Base-by-base conservation (phyloP, 2,113 vertebrate genomes). In the Anoplopoma fimbria region DNA sequence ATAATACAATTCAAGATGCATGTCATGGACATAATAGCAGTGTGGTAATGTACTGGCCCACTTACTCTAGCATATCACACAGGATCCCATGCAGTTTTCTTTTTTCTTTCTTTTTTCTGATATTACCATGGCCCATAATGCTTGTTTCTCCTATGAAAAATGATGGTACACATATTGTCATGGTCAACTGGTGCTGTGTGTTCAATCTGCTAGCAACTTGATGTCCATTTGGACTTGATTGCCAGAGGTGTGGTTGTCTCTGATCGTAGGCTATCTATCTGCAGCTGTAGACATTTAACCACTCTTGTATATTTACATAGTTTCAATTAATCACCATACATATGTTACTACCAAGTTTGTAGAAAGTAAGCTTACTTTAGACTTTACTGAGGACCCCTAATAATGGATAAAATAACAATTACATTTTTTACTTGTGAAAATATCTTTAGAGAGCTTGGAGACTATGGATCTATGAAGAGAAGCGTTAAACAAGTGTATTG, bases 181-280 rank as follows among this genome's bases (percentile, higher is more conserved):
- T 60, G 70, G 12, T 63, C 12, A 47, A 57, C 27, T 62, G 10
- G 1, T 25, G 19, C 68, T 73, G 17, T 57, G 57, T 74, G 55
- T 53, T 77, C 17, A 10, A 19, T 9, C 76, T 81, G 51, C 55
- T 64, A 74, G 47, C 58, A 75, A 36, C 62, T 60, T 53, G 36
- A 17, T 51, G 29, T 63, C n/a, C 8, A 25, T 64, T 65, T 65
- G 45, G 58, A 21, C 5, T 61, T 71, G 9, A n/a, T 53, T 73
- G 42, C 5, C 12, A 23, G 31, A 29, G 4, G 1, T 42, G 17
- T 71, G 42, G 21, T 81, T 64, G 47, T 38, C 7, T 60, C 23
- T 73, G 53, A 71, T 10, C 67, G n/a, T 58, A 51, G 21, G 4
- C 45, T 53, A 8, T 47, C 5, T 64, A 12, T 40, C 25, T 75